Evolutionary conservation across 2,797 vertebrate genomes (phyloP).

Genomic region (Staurois parvus): DNA sequence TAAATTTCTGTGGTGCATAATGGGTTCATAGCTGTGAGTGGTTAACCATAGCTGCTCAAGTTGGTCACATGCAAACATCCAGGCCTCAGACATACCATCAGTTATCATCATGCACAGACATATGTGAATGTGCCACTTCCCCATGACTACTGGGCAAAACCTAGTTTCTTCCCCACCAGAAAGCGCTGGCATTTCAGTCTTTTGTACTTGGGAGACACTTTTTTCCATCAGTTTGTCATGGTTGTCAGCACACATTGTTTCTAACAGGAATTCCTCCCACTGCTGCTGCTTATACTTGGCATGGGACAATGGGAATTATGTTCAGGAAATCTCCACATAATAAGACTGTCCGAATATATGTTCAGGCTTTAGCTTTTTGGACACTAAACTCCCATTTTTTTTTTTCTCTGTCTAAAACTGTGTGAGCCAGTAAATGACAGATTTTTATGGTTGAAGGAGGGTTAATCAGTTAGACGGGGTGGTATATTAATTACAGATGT

Average conservation of each 20-base stretch:
- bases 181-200: not conserved
- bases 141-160: not conserved
- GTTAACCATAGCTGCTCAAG: too few relatives aligned
- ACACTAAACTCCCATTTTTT: not conserved
- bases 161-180: not conserved
- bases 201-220: not conserved
- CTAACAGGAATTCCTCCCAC: constrained; percentile 31
- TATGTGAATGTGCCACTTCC: not conserved
- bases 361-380: constrained; percentile 16
- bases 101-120: not conserved
- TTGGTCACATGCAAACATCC: too few relatives aligned
- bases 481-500: not conserved
- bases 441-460: too few relatives aligned
- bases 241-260: constrained; percentile 28
- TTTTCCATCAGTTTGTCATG: constrained; percentile 28
- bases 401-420: not conserved
- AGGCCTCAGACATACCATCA: too few relatives aligned
- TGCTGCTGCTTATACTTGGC: constrained; percentile 3
- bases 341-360: constrained; percentile 1
- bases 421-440: not conserved
- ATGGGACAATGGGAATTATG: not conserved
- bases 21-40: too few relatives aligned
- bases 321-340: not conserved
- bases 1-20: too few relatives aligned
- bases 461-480: too few relatives aligned